phyloP scores from a whole-genome alignment of 2,113 vertebrate genomes.

The Oostethus manadensis region DNA sequence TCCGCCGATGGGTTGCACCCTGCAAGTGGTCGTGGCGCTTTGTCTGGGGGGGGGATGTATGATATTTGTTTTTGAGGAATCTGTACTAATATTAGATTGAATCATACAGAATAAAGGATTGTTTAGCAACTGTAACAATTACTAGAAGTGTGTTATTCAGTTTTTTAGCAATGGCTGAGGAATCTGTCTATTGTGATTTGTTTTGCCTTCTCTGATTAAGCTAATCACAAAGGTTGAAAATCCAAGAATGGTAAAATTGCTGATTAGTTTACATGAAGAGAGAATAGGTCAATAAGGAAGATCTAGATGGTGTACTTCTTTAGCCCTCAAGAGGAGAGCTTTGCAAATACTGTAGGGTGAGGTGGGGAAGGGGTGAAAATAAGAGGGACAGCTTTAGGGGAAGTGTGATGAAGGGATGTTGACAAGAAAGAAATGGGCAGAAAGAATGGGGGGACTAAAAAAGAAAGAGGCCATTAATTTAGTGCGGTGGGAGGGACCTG shows the following conservation, averaged over 20 bases:
- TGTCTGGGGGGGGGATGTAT: too few species aligned
- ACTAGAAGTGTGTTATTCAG: too few species aligned
- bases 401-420: slow-evolving; percentile 51
- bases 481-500: slow-evolving; percentile 69
- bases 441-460: slow-evolving; percentile 57
- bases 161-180: too few species aligned
- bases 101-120: too few species aligned
- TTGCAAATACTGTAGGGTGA: slow-evolving; percentile 10
- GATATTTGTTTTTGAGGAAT: too few species aligned
- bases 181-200: neutral
- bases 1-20: too few species aligned
- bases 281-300: neutral
- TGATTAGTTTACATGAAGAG: neutral
- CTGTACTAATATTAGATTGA: too few species aligned
- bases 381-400: slow-evolving; percentile 38
- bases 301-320: neutral
- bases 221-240: neutral
- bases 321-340: slow-evolving; percentile 4
- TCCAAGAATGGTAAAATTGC: neutral
- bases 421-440: slow-evolving; percentile 51
- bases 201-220: neutral
- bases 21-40: too few species aligned
- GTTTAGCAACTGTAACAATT: too few species aligned
- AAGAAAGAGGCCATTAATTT: slow-evolving; percentile 74
- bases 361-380: slow-evolving; percentile 10